Evolutionary conservation across 2,113 vertebrate genomes (phyloP).

Genomic region (Anhinga rufa): DNA sequence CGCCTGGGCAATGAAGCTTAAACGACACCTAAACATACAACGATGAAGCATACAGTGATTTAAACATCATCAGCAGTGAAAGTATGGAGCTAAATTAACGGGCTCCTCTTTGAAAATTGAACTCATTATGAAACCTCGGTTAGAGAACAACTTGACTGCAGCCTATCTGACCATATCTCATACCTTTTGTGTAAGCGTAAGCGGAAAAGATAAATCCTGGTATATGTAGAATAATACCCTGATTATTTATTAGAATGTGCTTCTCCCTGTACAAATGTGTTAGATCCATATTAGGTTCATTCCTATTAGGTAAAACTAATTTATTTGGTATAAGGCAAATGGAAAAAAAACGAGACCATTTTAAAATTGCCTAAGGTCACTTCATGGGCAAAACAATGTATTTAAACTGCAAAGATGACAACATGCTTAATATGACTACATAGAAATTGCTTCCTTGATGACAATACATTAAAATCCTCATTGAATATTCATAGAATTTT

Average conservation of each 20-base stretch:
- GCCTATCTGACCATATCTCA: slow-evolving; percentile 13
- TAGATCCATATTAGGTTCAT: slow-evolving; percentile 15
- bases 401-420: slow-evolving; percentile 70
- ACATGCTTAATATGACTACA: slow-evolving; percentile 70
- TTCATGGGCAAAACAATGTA: slow-evolving; percentile 74
- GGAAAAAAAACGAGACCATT: slow-evolving; percentile 36
- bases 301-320: slow-evolving; percentile 63
- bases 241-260: slow-evolving; percentile 42
- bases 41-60: background rate
- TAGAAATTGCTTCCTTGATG: slow-evolving; percentile 71
- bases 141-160: background rate
- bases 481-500: slow-evolving; percentile 78
- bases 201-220: slow-evolving; percentile 36
- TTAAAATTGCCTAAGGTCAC: slow-evolving; percentile 70
- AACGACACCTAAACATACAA: slow-evolving; percentile 7
- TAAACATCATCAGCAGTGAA: background rate
- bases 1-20: background rate
- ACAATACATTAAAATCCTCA: slow-evolving; percentile 76
- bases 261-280: slow-evolving; percentile 7
- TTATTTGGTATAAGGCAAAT: slow-evolving; percentile 51
- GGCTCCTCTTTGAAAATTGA: background rate
- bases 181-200: background rate
- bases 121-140: background rate
- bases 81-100: background rate
- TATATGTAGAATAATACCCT: background rate